Evolutionary conservation across 2,797 vertebrate species (phyloP), one percentile per base, ranked within the genome.

Genomic region (Clarias fuscus): DNA sequence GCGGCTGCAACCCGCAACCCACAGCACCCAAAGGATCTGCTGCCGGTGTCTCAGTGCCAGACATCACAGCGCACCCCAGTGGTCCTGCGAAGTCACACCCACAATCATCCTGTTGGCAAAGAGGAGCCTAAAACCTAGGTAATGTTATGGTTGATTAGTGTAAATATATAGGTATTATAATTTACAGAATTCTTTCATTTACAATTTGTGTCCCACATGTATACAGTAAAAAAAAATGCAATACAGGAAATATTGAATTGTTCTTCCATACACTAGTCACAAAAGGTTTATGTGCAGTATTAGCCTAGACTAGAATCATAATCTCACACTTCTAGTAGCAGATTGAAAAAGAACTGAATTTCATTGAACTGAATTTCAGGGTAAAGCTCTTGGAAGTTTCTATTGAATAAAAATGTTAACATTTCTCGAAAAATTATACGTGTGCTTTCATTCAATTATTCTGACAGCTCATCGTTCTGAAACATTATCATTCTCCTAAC

Each of bases 131-230:
- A 43, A 43, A 43, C 43, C 7, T 43, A 43, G 1, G 43, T 43
- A 43, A 43, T 43, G 7, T 43, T 43, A 8, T 43, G 43, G 43
- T 43, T 8, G 43, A 43, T 43, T 43, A 43, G 43, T 8, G 43
- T 37, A 71, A 1, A 40, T 30, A 37, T 40, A 71, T 71, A 11
- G 15, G 8, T 20, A 71, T 10, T 20, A 43, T 40, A 72, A 3
- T 72, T 43, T 72, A 65, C 65, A 87, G 11, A 71, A 84, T 71
- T 86, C 5, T 87, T 81, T 86, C 70, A 22, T 82, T 53, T 80
- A 68, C 82, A 65, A 87, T 6, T 80, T 43, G 33, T 75, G 14
- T 85, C 17, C 78, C 88, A 90, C 85, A 92, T 92, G 86, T 87
- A 72, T 62, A 83, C 76, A 78, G 65, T 78, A 84, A 13, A 84